Percentiles rank a stretch among this genome's conserved stretches.
These are phyloP conservation scores for Drosophila paulistorum DNA, from an alignment of 1,140 invertebrate species.

Conservation along the genomic window DNA sequence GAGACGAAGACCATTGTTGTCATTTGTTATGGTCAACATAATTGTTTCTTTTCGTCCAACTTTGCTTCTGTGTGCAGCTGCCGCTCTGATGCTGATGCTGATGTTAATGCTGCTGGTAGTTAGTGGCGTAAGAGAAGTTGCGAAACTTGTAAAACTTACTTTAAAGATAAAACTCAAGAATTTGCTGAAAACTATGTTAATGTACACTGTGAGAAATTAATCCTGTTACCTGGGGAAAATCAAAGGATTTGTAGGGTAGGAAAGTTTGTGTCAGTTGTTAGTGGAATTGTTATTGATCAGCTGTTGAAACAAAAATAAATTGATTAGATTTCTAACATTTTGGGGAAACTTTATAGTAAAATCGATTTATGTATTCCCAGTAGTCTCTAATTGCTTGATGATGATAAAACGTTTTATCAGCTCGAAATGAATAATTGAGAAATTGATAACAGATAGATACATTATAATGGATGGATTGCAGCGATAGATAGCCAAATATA, in stretches of 20 bases:
- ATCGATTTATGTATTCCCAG: too few relatives aligned
- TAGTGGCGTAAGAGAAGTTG: not conserved
- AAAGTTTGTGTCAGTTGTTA: not conserved
- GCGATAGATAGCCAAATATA: too few relatives aligned
- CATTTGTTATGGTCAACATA: constrained; percentile 49
- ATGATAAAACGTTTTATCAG: too few relatives aligned
- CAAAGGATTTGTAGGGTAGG: not conserved
- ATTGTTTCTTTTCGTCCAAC: constrained; percentile 28
- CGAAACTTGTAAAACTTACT: not conserved
- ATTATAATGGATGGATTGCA: too few relatives aligned
- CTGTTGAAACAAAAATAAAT: too few relatives aligned
- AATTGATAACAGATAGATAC: too few relatives aligned
- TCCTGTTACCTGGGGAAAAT: not conserved
- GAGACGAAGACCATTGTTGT: constrained; percentile 11
- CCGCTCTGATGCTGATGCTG: not conserved
- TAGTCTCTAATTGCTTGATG: too few relatives aligned
- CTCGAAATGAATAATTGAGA: too few relatives aligned
- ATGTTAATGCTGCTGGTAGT: not conserved
- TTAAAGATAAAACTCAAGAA: not conserved
- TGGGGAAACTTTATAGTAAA: too few relatives aligned
- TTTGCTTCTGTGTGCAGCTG: constrained; percentile 7
- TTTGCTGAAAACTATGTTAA: not conserved
- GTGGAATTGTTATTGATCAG: not conserved
- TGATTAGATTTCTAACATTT: too few relatives aligned
- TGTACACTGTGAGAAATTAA: too few relatives aligned